Base-by-base conservation (phyloP, 2,888 invertebrate genomes). In the Netelia inedita region DNA sequence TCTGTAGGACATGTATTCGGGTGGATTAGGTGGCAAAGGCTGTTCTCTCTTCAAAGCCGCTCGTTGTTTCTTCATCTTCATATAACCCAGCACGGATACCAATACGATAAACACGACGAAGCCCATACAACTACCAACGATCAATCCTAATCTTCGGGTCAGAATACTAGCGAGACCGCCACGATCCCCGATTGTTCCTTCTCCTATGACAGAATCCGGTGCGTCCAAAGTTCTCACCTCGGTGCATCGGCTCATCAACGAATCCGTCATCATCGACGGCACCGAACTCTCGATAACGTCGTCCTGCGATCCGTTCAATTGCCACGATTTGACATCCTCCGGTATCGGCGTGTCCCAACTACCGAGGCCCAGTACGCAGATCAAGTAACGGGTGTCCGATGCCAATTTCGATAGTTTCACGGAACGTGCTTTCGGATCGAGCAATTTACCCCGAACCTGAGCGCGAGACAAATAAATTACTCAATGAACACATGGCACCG, bases 81-180 rank as follows among this genome's bases (percentile, higher is more conserved):
- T 96, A 93, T 97, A 98, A 50, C 97, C 97, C 85, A 98, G 94
- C 43, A 97, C 96, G 10, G 97, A 97, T 81, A 98, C 97, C 90
- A 98, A 94, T 11, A 98, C 96, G 73, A 98, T 95, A 92, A 98
- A 98, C 73, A 98, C 97, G 86, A 98, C 96, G 91, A 97, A 97
- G 78, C 98, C 98, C 95, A 98, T 96, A 91, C 97, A 97, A 93
- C 97, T 97, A 79, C 98, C 98, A 79, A 98, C 97, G 89, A 98
- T 97, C 87, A 98, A 95, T 50, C 98, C 98, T 76, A 98, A 94
- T 85, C 98, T 95, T 81, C 98, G 95, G 1, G 97, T 97, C 65
- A 98, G 94, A 90, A 98, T 96, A 83, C 96, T 97, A 85, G 96
- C 96, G 66, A 97, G 95, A 23, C 95, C 95, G 28, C 96, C 96